Evolutionary conservation across 2,888 invertebrate genomes (phyloP).

Genomic region (Dasysyrphus albostriatus): DNA sequence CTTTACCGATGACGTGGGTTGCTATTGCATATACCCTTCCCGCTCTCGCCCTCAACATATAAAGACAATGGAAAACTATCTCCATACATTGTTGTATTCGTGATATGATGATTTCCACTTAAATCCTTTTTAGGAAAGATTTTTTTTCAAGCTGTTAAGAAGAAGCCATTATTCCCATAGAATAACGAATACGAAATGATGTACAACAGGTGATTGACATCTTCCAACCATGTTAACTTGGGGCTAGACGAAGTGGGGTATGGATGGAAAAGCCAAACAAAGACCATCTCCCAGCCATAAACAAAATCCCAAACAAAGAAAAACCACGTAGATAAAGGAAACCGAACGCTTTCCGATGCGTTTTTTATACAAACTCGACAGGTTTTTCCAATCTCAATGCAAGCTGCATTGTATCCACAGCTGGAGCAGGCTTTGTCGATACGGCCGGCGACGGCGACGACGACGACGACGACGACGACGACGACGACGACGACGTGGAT

Average conservation of each 20-base stretch:
- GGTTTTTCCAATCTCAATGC: constrained; percentile 35
- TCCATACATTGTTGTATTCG: not conserved
- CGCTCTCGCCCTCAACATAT: not conserved
- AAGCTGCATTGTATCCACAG: constrained; percentile 15
- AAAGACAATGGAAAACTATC: constrained; percentile 13
- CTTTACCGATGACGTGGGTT: constrained; percentile 41
- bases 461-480: not conserved
- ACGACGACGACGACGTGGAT: constrained; percentile 4
- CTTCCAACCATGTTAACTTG: constrained; percentile 8
- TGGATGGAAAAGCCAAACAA: constrained; percentile 31
- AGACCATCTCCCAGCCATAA: constrained; percentile 37
- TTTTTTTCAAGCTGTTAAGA: constrained; percentile 13
- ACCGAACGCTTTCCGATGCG: constrained; percentile 41
- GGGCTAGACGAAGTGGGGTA: not conserved
- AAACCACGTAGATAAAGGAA: constrained; percentile 29
- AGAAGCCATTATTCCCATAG: constrained; percentile 10
- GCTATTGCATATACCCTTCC: not conserved
- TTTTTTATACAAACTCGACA: constrained; percentile 13
- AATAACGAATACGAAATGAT: constrained; percentile 23
- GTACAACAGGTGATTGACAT: constrained; percentile 72
- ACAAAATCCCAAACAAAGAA: constrained; percentile 65
- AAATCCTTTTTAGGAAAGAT: constrained; percentile 44
- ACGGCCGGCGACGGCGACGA: not conserved
- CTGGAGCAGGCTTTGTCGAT: constrained; percentile 22
- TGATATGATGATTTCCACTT: constrained; percentile 41